Percentiles rank a stretch among this genome's conserved stretches.
phyloP scores from a whole-genome alignment of 2,888 invertebrate genomes.

The Agrenia bidenticulata region DNA sequence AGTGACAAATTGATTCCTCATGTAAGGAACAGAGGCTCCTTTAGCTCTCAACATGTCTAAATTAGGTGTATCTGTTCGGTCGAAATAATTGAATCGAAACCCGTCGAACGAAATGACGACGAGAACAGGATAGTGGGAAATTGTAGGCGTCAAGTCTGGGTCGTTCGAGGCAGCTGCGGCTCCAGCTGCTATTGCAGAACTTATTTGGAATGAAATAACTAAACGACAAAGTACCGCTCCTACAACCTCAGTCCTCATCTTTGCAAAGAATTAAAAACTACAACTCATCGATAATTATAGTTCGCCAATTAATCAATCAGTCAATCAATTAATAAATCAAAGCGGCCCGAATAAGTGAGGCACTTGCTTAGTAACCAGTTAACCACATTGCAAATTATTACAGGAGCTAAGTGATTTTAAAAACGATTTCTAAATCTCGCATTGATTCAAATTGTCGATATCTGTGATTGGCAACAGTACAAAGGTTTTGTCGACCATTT shows the following conservation, averaged over 20 bases:
- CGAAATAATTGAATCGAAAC: slow-evolving; percentile 68
- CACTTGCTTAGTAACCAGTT: too few species aligned
- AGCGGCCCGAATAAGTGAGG: too few species aligned
- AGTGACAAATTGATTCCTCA: slow-evolving; percentile 67
- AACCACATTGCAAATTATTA: too few species aligned
- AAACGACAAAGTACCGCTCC: neutral
- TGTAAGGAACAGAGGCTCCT: slow-evolving; percentile 64
- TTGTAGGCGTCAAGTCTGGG: neutral
- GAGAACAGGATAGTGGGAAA: slow-evolving; percentile 40
- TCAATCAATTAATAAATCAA: neutral
- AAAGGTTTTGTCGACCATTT: too few species aligned
- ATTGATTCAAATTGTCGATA: too few species aligned
- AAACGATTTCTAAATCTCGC: too few species aligned
- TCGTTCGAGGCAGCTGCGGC: neutral
- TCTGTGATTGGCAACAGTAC: too few species aligned
- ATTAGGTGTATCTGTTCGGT: slow-evolving; percentile 61
- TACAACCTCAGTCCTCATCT: neutral
- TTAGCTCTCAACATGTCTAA: slow-evolving; percentile 61
- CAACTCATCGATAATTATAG: neutral
- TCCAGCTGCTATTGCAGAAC: neutral
- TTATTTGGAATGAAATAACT: neutral
- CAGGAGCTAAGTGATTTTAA: too few species aligned
- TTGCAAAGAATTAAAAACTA: neutral
- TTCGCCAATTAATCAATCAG: neutral
- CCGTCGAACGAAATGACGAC: slow-evolving; percentile 70